phyloP scores from a whole-genome alignment of 2,888 invertebrate species.

The Mylabris sibirica region DNA sequence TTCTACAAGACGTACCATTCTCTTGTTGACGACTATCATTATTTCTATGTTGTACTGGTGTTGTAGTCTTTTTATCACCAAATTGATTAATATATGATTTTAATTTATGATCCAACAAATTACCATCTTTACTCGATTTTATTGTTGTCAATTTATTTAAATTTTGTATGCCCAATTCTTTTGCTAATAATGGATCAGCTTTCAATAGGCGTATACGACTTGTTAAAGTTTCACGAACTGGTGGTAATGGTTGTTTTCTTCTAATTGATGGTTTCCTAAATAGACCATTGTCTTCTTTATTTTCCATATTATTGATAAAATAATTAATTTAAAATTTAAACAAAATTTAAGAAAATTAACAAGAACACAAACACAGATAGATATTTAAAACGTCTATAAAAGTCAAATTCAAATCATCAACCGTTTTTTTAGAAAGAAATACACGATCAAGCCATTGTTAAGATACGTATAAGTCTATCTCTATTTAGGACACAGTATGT shows the following conservation, averaged over 20 bases:
- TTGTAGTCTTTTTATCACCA: not conserved
- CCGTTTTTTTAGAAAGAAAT: too few relatives aligned
- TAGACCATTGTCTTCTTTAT: slow-evolving; percentile 32
- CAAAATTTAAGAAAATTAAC: too few relatives aligned
- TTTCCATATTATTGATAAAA: not conserved
- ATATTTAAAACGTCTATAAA: too few relatives aligned
- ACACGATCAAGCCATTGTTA: not conserved
- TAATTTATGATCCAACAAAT: not conserved
- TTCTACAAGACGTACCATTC: too few relatives aligned
- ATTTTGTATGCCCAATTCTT: slow-evolving; percentile 38
- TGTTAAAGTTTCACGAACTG: slow-evolving; percentile 50
- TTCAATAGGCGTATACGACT: slow-evolving; percentile 47
- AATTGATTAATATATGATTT: not conserved
- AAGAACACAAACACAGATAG: too few relatives aligned
- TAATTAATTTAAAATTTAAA: not conserved
- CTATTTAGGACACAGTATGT: too few relatives aligned
- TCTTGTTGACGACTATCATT: too few relatives aligned
- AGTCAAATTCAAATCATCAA: too few relatives aligned
- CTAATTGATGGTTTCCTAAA: slow-evolving; percentile 39
- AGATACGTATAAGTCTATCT: too few relatives aligned
- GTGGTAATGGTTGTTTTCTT: slow-evolving; percentile 38
- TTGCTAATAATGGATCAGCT: slow-evolving; percentile 46
- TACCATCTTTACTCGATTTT: not conserved
- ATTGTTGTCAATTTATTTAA: slow-evolving; percentile 18
- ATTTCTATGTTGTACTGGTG: too few relatives aligned